Evolutionary conservation across 2,797 vertebrate genomes (phyloP).

Genomic region (Schizopygopsis pylzovi): DNA sequence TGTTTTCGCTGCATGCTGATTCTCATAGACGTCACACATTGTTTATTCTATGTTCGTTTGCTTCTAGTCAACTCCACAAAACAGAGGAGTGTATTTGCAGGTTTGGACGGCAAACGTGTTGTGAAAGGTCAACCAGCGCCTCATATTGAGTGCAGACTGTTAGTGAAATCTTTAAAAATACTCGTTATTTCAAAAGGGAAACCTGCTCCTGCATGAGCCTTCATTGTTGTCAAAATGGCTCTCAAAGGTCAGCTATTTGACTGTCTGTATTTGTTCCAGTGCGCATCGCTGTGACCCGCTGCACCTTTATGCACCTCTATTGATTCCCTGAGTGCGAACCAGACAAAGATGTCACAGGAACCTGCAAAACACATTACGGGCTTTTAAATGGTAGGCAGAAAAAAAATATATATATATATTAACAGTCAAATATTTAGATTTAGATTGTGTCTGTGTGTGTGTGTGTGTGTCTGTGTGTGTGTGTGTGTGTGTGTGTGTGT

Average conservation of each 20-base stretch:
- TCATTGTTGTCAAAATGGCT: constrained; percentile 57
- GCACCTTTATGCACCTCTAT: constrained; percentile 38
- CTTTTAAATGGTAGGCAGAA: constrained; percentile 4
- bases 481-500: too few species aligned
- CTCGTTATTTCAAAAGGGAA: constrained; percentile 58
- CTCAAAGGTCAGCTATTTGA: constrained; percentile 55
- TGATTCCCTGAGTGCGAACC: constrained; percentile 35
- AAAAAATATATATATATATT: neutral
- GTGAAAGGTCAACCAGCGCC: constrained; percentile 62
- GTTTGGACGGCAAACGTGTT: constrained; percentile 28
- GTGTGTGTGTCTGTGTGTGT: too few species aligned
- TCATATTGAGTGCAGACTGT: constrained; percentile 60
- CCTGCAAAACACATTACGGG: constrained; percentile 11
- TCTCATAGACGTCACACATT: constrained; percentile 3
- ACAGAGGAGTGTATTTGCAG: constrained; percentile 49
- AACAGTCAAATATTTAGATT: too few species aligned
- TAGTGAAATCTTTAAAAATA: constrained; percentile 63
- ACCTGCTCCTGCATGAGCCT: constrained; percentile 37
- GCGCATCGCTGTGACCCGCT: constrained; percentile 17
- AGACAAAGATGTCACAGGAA: constrained; percentile 34
- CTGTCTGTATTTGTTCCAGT: constrained; percentile 39
- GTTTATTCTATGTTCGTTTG: constrained; percentile 41
- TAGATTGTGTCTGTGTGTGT: too few species aligned
- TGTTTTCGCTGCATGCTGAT: constrained; percentile 35
- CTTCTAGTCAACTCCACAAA: constrained; percentile 50